Evolutionary conservation across 2,888 invertebrate genomes (phyloP), one percentile per base, ranked within the genome.

Genomic region (Chymomyza caudatula): DNA sequence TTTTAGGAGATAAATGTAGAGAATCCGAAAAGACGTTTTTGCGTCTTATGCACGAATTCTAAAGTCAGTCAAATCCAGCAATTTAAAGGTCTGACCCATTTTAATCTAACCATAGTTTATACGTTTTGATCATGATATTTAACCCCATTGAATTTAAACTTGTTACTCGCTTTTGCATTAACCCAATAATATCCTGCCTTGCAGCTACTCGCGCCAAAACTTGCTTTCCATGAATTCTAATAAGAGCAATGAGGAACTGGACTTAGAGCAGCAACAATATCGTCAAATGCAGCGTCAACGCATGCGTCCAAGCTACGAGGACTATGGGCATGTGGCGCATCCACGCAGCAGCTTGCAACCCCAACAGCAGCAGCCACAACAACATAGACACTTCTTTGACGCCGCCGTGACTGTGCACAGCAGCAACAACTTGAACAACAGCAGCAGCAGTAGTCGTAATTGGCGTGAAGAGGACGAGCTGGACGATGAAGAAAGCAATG

Each of bases 201-300:
- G 63, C 92, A 96, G 96, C 89, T 96, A 97, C 90, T 96, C 97
- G 43, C 94, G 96, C 60, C 97, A 97, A 91, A 97, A 97, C 90
- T 93, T 96, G 65, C 92, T 97, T 53, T 96, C 95, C 47, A 93
- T 94, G 61, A 92, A 93, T 87, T 88, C 87, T 1, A 88, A 88
- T 73, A 96, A 96, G 90, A 94, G 94, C 83, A 95, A 94, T 86
- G 94, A 95, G 77, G 94, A 93, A 84, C 77, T 85, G 19, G 86
- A 86, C 67, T 69, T 81, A 66, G 80, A 88, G 57, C 74, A 77
- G 51, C 88, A 83, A 47, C 81, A 85, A 87, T 92, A 92, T 79
- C 88, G 87, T n/a, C 86, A 88, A 25, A 77, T 83, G 17, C 77
- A 91, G 13, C 90, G 78, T 87, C 91, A 88, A 51, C 73, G 82